These are phyloP conservation scores for Melanotaenia boesemani DNA, from an alignment of 2,797 vertebrate genomes.

Conservation along the genomic window DNA sequence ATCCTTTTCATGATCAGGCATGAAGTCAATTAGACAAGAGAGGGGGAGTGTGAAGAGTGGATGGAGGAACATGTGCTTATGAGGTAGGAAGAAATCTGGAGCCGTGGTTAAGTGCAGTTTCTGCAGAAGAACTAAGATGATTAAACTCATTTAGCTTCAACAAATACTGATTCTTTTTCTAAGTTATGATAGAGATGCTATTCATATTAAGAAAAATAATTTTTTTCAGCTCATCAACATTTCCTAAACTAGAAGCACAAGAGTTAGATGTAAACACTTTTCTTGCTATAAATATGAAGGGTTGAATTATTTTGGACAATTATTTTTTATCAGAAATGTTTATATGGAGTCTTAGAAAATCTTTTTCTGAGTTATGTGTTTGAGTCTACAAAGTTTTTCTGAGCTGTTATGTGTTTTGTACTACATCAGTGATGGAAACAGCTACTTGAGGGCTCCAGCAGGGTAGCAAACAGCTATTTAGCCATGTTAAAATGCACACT, in stretches of 20 bases:
- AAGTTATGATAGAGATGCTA: neutral
- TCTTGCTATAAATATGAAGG: too few relatives aligned
- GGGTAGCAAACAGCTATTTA: too few relatives aligned
- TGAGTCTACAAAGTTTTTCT: too few relatives aligned
- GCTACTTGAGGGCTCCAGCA: too few relatives aligned
- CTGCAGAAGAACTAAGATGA: conserved; percentile 34
- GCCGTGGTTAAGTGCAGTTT: conserved; percentile 43
- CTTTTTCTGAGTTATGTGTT: too few relatives aligned
- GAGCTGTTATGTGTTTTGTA: too few relatives aligned
- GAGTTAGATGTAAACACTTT: too few relatives aligned
- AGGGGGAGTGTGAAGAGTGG: conserved; percentile 76
- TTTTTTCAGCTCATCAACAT: neutral
- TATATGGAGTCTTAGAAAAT: too few relatives aligned
- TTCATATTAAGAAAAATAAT: neutral
- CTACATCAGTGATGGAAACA: too few relatives aligned
- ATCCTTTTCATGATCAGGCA: conserved; percentile 86
- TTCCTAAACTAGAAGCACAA: neutral
- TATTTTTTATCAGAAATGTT: too few relatives aligned
- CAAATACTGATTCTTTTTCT: neutral
- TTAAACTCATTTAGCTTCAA: neutral
- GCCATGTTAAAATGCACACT: too few relatives aligned
- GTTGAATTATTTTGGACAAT: too few relatives aligned
- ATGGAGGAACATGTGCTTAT: conserved; percentile 57
- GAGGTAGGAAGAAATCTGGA: conserved; percentile 44
- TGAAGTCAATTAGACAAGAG: conserved; percentile 87